Base-by-base conservation (phyloP, 1,140 invertebrate species). In the Sycophila sp. region DNA sequence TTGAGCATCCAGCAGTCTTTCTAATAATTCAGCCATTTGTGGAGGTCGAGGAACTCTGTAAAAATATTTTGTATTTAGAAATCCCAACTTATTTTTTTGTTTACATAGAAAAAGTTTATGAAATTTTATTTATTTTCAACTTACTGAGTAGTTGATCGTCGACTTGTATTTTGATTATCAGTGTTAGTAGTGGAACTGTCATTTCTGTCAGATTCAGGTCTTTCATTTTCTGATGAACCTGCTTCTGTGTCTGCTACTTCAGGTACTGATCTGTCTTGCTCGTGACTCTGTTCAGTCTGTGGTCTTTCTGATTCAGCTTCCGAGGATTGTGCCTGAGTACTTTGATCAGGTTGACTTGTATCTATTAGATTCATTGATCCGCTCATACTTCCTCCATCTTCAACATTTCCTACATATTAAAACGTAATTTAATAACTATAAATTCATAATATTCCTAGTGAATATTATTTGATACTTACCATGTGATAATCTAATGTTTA, bases 21-120 rank as follows among this genome's bases (percentile, higher is more conserved):
- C 88, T 55, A 93, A 80, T 11, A 92, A 81, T 72, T 88, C 86
- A 28, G 89, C 90, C 83, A 92, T 86, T 72, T 89, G 88, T 28
- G 84, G 78, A 2, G 90, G 89, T 79, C 68, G 89, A 82, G 72
- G 87, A 78, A 75, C 74, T 42, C 77, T 81, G 70, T 63, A 75
- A 71, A 73, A 73, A 74, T 19, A 36, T 69, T 64, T 68, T 30
- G 22, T 26, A 36, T 45, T n/a, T 38, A n/a, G 4, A 36, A n/a
- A n/a, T n/a, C n/a, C n/a, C n/a, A n/a, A n/a, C n/a, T n/a, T n/a
- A n/a, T n/a, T n/a, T n/a, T 42, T 45, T n/a, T 47, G 22, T 24
- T 24, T 15, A 51, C 15, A 24, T 51, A 40, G 11, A 26, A 65
- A 8, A 17, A 26, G 7, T n/a, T 19, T 56, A 3, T 22, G 19